Percentiles rank a stretch among this genome's conserved stretches.
Conservation (phyloP, 2,888 invertebrate genomes). For the Microdon myrmicae region DNA sequence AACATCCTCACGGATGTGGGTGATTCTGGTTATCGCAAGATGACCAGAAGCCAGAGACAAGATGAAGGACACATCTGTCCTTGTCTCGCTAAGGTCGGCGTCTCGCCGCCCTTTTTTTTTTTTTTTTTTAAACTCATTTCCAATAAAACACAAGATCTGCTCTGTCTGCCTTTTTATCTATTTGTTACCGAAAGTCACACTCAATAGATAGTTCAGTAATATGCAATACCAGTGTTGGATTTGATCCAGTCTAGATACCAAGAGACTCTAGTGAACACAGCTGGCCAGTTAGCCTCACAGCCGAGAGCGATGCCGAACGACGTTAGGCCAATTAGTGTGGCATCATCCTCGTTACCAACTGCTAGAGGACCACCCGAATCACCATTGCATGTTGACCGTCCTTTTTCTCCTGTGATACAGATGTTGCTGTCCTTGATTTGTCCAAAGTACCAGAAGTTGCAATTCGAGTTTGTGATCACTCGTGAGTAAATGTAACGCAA, state of each 20-base stretch:
- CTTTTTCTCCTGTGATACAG: constrained; percentile 63
- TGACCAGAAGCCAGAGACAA: too few species aligned
- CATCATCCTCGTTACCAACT: not conserved
- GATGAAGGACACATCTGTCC: too few species aligned
- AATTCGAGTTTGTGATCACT: constrained; percentile 52
- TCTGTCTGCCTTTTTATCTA: too few species aligned
- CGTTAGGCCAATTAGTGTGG: constrained; percentile 58
- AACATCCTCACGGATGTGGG: too few species aligned
- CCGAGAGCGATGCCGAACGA: constrained; percentile 57
- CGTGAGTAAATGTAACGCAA: constrained; percentile 56
- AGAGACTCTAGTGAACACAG: constrained; percentile 57
- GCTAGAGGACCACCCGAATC: constrained; percentile 64
- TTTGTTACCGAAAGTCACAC: too few species aligned
- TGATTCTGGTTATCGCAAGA: too few species aligned
- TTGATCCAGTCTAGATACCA: constrained; percentile 34
- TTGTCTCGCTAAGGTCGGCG: too few species aligned
- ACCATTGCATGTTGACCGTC: constrained; percentile 62
- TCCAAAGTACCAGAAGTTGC: constrained; percentile 53
- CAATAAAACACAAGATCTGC: too few species aligned
- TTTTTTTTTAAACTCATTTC: too few species aligned
- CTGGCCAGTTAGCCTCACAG: constrained; percentile 58
- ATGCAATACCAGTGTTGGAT: constrained; percentile 7
- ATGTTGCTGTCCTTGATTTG: constrained; percentile 57
- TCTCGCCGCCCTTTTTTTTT: too few species aligned
- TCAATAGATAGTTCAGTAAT: too few species aligned